Evolutionary conservation across 2,113 vertebrate species (phyloP), one percentile per base, ranked within the genome.

Genomic region (Phyllostomus discolor): DNA sequence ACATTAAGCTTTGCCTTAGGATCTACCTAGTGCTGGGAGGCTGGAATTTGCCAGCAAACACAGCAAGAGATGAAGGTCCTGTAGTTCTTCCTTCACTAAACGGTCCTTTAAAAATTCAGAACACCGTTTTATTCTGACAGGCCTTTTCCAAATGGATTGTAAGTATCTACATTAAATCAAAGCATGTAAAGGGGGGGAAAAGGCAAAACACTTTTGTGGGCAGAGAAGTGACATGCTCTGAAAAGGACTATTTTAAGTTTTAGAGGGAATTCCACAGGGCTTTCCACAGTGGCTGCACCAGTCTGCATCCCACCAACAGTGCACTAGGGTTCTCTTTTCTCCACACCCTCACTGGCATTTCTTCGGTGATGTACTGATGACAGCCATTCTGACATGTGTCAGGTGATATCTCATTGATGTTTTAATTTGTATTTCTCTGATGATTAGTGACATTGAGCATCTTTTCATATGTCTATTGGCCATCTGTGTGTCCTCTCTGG

Each of bases 91-190:
- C n/a, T 46, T 7, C 24, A 64, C 57, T 48, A 59, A 70, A 41
- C 5, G 17, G 88, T 41, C 28, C 41, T 90, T 70, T 43, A 57
- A 35, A 95, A 96, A 78, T 31, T 26, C 20, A 90, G 62, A 62
- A 43, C 5, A 2, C 4, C 12, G 10, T 83, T 78, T n/a, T 90
- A 79, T 70, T 46, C 43, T 67, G 38, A 83, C 83, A 88, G 70
- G 8, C 19, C 59, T 88, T 92, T 69, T 19, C 75, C 84, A 94
- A 88, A 84, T 14, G 4, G 17, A 83, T 67, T 80, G 33, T 62
- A 87, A 92, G 54, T 72, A 90, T 26, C 20, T 17, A 73, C 41
- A 33, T 33, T 81, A 57, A 92, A 95, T 96, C 95, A 94, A 94
- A 94, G 41, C 73, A 20, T 17, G 46, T 38, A n/a, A 22, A 52